A percentile compares a stretch with the other conserved stretches of the same genome.
phyloP scores from a whole-genome alignment of 2,797 vertebrate genomes.

The Pseudochaenichthys georgianus region DNA sequence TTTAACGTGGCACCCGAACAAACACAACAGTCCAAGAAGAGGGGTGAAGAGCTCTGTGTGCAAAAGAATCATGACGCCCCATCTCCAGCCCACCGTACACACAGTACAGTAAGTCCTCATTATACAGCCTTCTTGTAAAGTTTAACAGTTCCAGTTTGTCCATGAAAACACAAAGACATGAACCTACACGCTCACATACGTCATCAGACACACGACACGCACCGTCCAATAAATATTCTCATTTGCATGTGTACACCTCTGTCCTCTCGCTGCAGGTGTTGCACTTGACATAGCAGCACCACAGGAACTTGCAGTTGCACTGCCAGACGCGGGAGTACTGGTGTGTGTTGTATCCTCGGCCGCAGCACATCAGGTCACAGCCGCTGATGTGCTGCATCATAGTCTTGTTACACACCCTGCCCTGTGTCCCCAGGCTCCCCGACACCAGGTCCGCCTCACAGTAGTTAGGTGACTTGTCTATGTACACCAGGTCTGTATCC shows the following conservation, averaged over 20 bases:
- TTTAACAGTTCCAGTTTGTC: conserved; percentile 52
- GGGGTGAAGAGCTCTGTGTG: conserved; percentile 71
- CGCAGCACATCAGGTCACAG: conserved; percentile 98
- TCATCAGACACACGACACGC: conserved; percentile 11
- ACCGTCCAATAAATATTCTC: conserved; percentile 80
- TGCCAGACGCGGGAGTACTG: conserved; percentile 98
- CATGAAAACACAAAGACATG: conserved; percentile 53
- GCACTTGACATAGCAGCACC: conserved; percentile 99
- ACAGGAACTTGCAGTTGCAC: conserved; percentile 99
- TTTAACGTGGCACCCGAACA: conserved; percentile 33
- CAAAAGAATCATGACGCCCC: conserved; percentile 66
- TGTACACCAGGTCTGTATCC: conserved; percentile 97
- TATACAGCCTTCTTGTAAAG: conserved; percentile 47
- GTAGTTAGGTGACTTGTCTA: conserved; percentile 97
- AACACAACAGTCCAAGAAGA: conserved; percentile 43
- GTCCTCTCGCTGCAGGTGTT: conserved; percentile 99
- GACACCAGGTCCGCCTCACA: conserved; percentile 94
- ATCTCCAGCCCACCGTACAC: conserved; percentile 49
- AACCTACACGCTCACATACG: conserved; percentile 25
- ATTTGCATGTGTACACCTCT: conserved; percentile 98
- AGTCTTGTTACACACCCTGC: conserved; percentile 97
- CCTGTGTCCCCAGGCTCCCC: conserved; percentile 94
- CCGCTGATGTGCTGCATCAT: conserved; percentile 92
- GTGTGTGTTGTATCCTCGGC: conserved; percentile 97
- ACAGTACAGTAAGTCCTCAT: conserved; percentile 52